Percentiles rank a stretch among this genome's conserved stretches.
Evolutionary conservation across 2,888 invertebrate genomes (phyloP).

Genomic region (Strigamia crassipes): DNA sequence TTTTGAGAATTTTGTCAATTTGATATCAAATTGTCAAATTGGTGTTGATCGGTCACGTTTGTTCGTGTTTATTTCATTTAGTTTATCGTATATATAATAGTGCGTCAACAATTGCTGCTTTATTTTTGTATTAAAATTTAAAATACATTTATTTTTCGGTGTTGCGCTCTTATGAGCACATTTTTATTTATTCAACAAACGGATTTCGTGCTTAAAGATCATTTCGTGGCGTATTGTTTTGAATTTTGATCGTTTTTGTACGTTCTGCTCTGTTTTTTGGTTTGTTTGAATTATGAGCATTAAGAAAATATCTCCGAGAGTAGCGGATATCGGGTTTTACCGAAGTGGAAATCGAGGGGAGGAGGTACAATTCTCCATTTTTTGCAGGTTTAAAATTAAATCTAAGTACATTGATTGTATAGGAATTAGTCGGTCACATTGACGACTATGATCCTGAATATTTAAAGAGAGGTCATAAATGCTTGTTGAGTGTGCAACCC

Average conservation of each 20-base stretch:
- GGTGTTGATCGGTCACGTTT: neutral
- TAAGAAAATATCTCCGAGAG: neutral
- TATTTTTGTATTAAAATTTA: too few relatives aligned
- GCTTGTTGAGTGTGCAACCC: neutral
- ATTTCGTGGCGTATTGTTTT: neutral
- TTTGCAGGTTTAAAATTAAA: neutral
- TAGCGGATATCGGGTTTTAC: neutral
- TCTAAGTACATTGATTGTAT: neutral
- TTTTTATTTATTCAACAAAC: too few relatives aligned
- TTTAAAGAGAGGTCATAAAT: conserved; percentile 4
- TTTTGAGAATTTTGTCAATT: neutral
- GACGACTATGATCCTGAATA: neutral
- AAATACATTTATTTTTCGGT: too few relatives aligned
- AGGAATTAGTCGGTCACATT: conserved; percentile 2
- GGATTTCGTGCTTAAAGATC: neutral
- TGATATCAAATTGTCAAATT: too few relatives aligned
- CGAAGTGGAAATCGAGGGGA: neutral
- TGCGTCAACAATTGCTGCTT: too few relatives aligned
- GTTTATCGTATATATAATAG: too few relatives aligned
- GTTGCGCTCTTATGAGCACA: too few relatives aligned
- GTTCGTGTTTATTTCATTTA: neutral
- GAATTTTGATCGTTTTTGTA: neutral
- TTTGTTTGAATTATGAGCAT: neutral
- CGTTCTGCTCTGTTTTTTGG: neutral
- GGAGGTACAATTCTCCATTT: neutral